Percentiles rank a stretch among this genome's conserved stretches.
phyloP scores from a whole-genome alignment of 2,797 vertebrate species.

The Artibeus lituratus region DNA sequence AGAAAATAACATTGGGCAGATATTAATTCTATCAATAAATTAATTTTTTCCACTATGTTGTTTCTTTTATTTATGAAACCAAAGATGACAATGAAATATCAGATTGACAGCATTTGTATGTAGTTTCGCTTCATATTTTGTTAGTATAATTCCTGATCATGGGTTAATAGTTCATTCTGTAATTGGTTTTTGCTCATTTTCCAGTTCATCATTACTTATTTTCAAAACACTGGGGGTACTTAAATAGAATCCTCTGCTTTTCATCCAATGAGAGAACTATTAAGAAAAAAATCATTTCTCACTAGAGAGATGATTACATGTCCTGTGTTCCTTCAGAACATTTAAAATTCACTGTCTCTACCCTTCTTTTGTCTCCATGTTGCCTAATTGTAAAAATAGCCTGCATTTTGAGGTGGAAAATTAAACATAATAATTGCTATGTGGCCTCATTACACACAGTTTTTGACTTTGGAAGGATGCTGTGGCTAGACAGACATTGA shows the following conservation, averaged over 20 bases:
- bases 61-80: slow-evolving; percentile 14
- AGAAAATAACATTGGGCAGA: slow-evolving; percentile 24
- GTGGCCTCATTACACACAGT: neutral
- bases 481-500: neutral
- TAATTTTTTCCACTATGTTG: neutral
- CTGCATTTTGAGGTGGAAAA: neutral
- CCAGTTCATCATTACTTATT: neutral
- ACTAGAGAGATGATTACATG: neutral
- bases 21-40: neutral
- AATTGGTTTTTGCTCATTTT: neutral
- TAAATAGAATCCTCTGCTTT: neutral
- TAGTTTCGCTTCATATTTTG: neutral
- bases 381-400: neutral
- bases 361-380: neutral
- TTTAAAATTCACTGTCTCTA: neutral
- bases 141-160: neutral
- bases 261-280: neutral
- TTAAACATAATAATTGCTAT: neutral
- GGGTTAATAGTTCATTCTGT: slow-evolving; percentile 20
- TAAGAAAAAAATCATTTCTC: neutral
- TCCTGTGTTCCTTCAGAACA: neutral
- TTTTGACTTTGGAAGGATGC: neutral
- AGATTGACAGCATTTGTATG: neutral
- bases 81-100: slow-evolving; percentile 28
- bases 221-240: neutral